Evolutionary conservation across 1,140 invertebrate species (phyloP).

Genomic region (Lepidurus arcticus): DNA sequence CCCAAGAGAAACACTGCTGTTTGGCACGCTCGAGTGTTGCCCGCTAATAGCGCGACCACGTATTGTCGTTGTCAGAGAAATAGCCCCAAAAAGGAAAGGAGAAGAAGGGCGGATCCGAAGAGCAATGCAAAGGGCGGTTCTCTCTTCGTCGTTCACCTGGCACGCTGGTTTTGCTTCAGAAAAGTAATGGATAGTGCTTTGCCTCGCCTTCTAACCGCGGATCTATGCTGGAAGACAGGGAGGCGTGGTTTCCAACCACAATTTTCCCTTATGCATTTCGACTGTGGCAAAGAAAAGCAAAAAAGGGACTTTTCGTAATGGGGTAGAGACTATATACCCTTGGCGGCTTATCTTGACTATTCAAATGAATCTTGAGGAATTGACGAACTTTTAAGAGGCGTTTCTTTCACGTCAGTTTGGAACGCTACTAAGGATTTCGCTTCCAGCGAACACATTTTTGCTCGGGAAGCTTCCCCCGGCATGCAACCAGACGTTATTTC

Average conservation of each 20-base stretch:
- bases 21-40: slow-evolving; percentile 20
- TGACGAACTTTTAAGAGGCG: not conserved
- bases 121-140: not conserved
- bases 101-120: not conserved
- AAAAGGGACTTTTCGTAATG: not conserved
- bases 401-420: not conserved
- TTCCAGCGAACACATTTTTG: too few species aligned
- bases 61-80: slow-evolving; percentile 13
- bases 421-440: not conserved
- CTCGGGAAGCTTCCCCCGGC: too few species aligned
- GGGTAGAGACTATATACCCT: not conserved
- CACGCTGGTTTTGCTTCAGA: not conserved
- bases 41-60: slow-evolving; percentile 16
- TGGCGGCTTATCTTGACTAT: not conserved
- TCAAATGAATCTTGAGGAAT: not conserved
- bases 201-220: too few species aligned
- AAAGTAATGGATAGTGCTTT: not conserved
- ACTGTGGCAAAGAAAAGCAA: not conserved
- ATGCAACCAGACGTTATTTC: too few species aligned
- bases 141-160: not conserved
- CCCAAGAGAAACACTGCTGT: slow-evolving; percentile 7
- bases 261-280: not conserved
- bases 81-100: not conserved
- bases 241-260: not conserved
- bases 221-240: not conserved